A percentile compares a stretch with the other conserved stretches of the same genome.
Evolutionary conservation across 2,113 vertebrate species (phyloP).

Genomic region (Etheostoma spectabile): DNA sequence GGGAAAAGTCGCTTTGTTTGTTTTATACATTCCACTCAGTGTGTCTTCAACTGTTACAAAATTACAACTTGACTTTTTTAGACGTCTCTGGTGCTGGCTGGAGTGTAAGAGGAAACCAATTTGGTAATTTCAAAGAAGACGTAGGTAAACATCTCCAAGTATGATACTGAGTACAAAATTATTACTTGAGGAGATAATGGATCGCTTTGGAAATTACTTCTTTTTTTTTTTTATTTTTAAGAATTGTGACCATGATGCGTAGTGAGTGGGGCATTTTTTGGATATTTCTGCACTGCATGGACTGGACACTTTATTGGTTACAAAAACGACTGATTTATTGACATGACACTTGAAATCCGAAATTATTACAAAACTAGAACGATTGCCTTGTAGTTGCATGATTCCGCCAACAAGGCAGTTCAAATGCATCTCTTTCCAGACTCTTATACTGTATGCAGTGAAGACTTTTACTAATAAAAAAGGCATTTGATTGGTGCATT

Average conservation of each 20-base stretch:
- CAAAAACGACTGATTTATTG: neutral
- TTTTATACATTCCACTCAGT: neutral
- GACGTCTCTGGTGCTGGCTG: neutral
- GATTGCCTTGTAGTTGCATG: no score
- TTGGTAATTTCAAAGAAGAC: slow-evolving; percentile 7
- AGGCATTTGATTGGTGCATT: no score
- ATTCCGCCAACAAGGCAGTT: no score
- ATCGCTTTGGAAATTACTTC: neutral
- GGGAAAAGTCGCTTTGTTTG: neutral
- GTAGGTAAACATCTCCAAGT: neutral
- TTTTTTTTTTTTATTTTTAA: neutral
- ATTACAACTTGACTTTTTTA: neutral
- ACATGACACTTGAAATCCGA: no score
- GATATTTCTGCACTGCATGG: neutral
- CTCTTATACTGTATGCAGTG: no score
- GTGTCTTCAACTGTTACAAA: slow-evolving; percentile 9
- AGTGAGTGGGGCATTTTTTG: neutral
- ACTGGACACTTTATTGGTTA: neutral
- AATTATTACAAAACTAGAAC: neutral
- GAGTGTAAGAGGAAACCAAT: neutral
- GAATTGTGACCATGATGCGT: neutral
- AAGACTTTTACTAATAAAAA: no score
- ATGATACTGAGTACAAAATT: neutral
- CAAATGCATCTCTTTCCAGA: no score
- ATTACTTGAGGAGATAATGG: neutral